Base-by-base conservation (phyloP, 1,140 invertebrate genomes). In the Drosophila bifasciata region DNA sequence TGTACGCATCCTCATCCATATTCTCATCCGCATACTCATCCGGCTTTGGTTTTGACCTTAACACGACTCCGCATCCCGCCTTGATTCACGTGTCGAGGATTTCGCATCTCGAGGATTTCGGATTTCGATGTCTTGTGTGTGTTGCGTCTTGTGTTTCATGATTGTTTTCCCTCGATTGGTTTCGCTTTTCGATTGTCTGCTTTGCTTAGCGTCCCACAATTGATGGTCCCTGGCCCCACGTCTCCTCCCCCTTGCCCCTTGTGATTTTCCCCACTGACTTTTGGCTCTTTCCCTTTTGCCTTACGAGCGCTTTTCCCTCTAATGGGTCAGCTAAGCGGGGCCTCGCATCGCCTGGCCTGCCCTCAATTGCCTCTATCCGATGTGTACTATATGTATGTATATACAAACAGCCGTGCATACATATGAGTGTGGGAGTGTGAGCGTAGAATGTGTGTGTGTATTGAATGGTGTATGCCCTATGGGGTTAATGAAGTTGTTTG, bases 401-500 rank as follows among this genome's bases (percentile, higher is more conserved):
- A 52, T 45, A 55, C 40, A 61, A 23, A 62, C 36, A 44, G 9
- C 46, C 21, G 13, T 36, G n/a, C n/a, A n/a, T n/a, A 63, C 36
- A 13, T 32, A 41, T 68, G 49, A 43, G 39, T 63, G n/a, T 28
- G n/a, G 6, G 40, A 23, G 64, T 32, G 17, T 39, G 56, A n/a
- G n/a, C n/a, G n/a, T n/a, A n/a, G n/a, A n/a, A n/a, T 49, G 23
- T 48, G 48, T 56, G 59, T 81, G 46, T 77, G 41, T 60, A 58
- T 73, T 56, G 57, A 19, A 53, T 68, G n/a, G n/a, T n/a, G 50
- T 59, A 69, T 80, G 83, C 74, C 81, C 77, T 75, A 50, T 77
- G 78, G 83, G 83, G 78, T 78, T 78, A 86, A 86, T 86, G 77
- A 88, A 86, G 83, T 86, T 86, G 78, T 86, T 86, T 86, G 79